Evolutionary conservation across 1,140 invertebrate species (phyloP).

Genomic region (Drosophila bocqueti): DNA sequence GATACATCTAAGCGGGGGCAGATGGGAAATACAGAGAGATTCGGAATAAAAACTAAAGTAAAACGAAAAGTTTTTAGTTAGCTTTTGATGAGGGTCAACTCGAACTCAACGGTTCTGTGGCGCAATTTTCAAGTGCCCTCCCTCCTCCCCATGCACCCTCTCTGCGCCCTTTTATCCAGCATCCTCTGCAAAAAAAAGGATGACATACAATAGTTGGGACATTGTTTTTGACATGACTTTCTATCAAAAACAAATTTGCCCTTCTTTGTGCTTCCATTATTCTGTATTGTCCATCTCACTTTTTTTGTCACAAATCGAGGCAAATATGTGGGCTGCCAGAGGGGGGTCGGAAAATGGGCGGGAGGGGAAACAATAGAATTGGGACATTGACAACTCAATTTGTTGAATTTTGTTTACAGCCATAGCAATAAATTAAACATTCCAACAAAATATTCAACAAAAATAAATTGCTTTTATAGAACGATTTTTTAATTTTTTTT

Average conservation of each 20-base stretch:
- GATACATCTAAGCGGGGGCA: conserved; percentile 17
- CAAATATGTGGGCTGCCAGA: conserved; percentile 42
- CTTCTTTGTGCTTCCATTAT: conserved; percentile 75
- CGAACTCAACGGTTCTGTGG: conserved; percentile 68
- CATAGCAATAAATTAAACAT: conserved; percentile 10
- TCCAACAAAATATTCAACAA: not conserved
- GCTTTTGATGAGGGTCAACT: conserved; percentile 84
- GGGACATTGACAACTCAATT: conserved; percentile 47
- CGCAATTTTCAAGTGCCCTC: conserved; percentile 74
- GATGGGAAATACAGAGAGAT: conserved; percentile 17
- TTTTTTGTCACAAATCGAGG: conserved; percentile 51
- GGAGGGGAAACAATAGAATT: conserved; percentile 6
- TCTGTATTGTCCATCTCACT: conserved; percentile 46
- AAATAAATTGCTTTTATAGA: not conserved
- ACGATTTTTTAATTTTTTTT: not conserved
- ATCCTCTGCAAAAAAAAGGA: conserved; percentile 37
- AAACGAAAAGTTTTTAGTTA: conserved; percentile 83
- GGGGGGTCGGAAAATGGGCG: not conserved
- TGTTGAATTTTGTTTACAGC: conserved; percentile 40
- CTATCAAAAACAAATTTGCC: conserved; percentile 82
- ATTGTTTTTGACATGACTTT: conserved; percentile 84
- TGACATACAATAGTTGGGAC: conserved; percentile 74
- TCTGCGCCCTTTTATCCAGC: conserved; percentile 4
- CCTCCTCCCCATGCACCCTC: not conserved
- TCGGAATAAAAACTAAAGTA: conserved; percentile 58